Base-by-base conservation (phyloP, 2,888 invertebrate species). In the Cerceris ruficornis region DNA sequence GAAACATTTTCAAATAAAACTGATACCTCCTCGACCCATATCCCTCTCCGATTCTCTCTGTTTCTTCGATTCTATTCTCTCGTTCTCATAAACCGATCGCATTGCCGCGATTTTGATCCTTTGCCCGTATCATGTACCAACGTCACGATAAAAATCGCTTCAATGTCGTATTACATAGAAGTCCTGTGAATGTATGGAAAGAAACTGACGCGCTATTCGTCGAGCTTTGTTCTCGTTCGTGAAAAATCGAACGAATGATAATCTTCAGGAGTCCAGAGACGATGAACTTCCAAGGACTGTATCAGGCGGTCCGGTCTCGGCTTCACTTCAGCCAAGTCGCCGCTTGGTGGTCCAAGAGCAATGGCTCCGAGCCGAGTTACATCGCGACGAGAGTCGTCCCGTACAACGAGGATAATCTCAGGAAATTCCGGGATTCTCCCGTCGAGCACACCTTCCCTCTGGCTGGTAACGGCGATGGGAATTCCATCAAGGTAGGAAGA, bases 281-380 rank as follows among this genome's bases (percentile, higher is more conserved):
- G 83, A 93, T 93, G 92, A 92, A 92, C 77, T 90, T 90, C 42
- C 95, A 96, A 88, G 97, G 97, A 92, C 94, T 99, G 85, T 95
- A 98, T 90, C 98, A 97, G 93, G 98, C 98, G 64, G 96, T 99
- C 61, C 95, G 98, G 80, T 98, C 98, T 7, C 98, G 98, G 93
- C 94, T 99, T 76, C 98, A 98, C 93, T 99, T 99, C 94, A 99
- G 98, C 6, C 98, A 99, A 94, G 95, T 99, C 84, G 97, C 98
- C 65, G 98, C 98, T 69, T 99, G 98, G 98, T 95, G 96, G 88
- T 95, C 95, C 54, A 88, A 90, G 66, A 93, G 91, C 84, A 90
- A 89, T 84, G 93, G 88, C 43, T 62, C 86, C 83, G 92, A 86
- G 87, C 93, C 89, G 85, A 92, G 83, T 91, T 93, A 91, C 91